These are phyloP conservation scores for Aphelenchoides besseyi DNA, from an alignment of 1,140 invertebrate genomes.

Conservation along the genomic window DNA sequence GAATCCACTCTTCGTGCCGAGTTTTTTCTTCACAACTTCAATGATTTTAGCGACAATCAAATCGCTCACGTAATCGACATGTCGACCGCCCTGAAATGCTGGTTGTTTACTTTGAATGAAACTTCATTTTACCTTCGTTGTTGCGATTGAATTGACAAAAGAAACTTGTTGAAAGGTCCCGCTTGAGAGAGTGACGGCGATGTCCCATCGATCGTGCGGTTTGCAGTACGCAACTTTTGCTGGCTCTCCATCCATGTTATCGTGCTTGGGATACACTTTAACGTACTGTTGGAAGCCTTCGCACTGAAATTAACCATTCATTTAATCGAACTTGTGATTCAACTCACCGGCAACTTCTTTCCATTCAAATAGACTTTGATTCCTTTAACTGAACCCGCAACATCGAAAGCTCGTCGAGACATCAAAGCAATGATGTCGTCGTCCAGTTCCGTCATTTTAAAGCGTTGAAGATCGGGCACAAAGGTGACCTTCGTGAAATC, in stretches of 20 bases:
- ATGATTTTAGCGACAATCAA: constrained; percentile 80
- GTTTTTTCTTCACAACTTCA: constrained; percentile 77
- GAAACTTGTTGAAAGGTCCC: constrained; percentile 89
- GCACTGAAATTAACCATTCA: constrained; percentile 49
- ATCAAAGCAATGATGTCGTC: constrained; percentile 90
- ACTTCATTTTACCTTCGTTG: constrained; percentile 77
- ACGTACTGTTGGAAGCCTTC: constrained; percentile 96
- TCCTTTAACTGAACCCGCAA: constrained; percentile 78
- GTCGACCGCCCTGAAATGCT: constrained; percentile 78
- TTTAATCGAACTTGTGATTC: not conserved
- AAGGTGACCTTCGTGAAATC: constrained; percentile 96
- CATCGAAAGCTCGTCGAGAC: constrained; percentile 87
- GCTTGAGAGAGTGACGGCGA: constrained; percentile 82
- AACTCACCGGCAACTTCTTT: constrained; percentile 72
- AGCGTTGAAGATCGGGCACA: constrained; percentile 87
- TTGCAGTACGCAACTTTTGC: constrained; percentile 83
- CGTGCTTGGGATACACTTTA: constrained; percentile 80
- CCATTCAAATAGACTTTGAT: constrained; percentile 93
- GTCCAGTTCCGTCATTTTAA: constrained; percentile 89
- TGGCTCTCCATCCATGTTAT: constrained; percentile 76
- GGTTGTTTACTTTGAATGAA: too few species aligned
- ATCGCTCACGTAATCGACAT: constrained; percentile 91
- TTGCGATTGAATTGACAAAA: constrained; percentile 99
- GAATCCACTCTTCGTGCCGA: constrained; percentile 73
- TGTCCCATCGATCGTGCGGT: constrained; percentile 86